phyloP scores from a whole-genome alignment of 1,140 invertebrate genomes.

The Aplysia californica region DNA sequence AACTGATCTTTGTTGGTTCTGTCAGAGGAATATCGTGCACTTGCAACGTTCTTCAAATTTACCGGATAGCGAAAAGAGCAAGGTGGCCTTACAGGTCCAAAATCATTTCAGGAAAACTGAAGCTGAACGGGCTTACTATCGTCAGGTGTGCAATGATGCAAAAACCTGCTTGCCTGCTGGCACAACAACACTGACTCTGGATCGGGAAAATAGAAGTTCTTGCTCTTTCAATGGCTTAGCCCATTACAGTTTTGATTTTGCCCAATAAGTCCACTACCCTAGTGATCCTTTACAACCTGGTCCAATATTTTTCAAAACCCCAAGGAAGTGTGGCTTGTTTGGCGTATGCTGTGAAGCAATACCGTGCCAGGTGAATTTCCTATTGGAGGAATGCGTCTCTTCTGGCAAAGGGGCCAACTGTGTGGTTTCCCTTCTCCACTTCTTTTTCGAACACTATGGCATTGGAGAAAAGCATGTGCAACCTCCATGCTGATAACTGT shows the following conservation, averaged over 20 bases:
- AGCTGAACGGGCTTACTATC: no score
- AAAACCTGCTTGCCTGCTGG: not conserved
- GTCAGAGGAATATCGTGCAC: not conserved
- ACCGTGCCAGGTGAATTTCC: not conserved
- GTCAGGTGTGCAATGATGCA: no score
- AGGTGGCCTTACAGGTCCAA: not conserved
- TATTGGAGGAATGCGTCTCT: not conserved
- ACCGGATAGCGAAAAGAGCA: not conserved
- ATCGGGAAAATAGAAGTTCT: not conserved
- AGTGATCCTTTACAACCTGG: not conserved
- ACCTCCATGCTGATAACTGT: not conserved
- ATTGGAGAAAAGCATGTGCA: not conserved
- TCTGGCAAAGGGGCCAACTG: not conserved
- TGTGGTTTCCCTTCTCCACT: not conserved
- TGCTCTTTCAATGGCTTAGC: not conserved
- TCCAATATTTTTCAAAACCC: not conserved
- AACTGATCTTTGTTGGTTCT: constrained; percentile 5
- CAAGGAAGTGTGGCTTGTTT: not conserved
- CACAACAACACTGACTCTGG: not conserved
- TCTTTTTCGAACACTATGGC: not conserved
- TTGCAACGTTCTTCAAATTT: not conserved
- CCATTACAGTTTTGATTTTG: not conserved
- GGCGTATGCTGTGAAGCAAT: not conserved
- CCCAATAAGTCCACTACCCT: not conserved
- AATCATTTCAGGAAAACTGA: no score